Conservation (phyloP, 1,140 invertebrate species). For the Wiebesia pumilae region DNA sequence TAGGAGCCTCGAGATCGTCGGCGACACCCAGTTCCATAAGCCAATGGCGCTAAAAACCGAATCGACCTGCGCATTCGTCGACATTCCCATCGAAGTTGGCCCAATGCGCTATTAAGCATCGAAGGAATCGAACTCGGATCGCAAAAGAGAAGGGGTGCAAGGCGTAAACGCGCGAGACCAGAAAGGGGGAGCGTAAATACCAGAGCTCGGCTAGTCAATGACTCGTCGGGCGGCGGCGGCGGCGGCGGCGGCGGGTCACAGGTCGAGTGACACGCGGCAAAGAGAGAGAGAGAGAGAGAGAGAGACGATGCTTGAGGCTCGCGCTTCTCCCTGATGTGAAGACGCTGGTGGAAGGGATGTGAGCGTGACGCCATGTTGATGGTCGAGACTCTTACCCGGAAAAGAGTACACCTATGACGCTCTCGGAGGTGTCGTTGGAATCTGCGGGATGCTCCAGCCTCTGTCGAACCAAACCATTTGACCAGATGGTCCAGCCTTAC, state of each 20-base stretch:
- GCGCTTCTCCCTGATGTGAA: not conserved
- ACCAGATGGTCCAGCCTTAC: too few species aligned
- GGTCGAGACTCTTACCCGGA: not conserved
- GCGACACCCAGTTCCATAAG: not conserved
- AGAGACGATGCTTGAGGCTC: not conserved
- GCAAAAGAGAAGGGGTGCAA: too few species aligned
- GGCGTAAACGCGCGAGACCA: not conserved
- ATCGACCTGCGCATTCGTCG: not conserved
- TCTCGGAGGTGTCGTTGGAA: not conserved
- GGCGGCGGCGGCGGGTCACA: not conserved
- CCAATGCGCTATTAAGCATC: not conserved
- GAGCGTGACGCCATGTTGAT: not conserved
- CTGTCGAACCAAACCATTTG: too few species aligned
- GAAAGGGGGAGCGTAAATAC: not conserved
- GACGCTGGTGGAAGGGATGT: not conserved
- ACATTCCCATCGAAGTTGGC: not conserved
- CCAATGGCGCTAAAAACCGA: not conserved
- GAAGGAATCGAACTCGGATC: not conserved
- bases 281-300: constrained; percentile 26
- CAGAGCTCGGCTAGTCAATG: constrained; percentile 34
- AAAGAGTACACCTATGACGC: not conserved
- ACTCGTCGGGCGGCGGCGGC: constrained; percentile 24
- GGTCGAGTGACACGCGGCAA: not conserved
- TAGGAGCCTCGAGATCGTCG: too few species aligned
- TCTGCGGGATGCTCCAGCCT: not conserved